Evolutionary conservation across 1,140 invertebrate species (phyloP).

Genomic region (Pygmarrhopalites habei): DNA sequence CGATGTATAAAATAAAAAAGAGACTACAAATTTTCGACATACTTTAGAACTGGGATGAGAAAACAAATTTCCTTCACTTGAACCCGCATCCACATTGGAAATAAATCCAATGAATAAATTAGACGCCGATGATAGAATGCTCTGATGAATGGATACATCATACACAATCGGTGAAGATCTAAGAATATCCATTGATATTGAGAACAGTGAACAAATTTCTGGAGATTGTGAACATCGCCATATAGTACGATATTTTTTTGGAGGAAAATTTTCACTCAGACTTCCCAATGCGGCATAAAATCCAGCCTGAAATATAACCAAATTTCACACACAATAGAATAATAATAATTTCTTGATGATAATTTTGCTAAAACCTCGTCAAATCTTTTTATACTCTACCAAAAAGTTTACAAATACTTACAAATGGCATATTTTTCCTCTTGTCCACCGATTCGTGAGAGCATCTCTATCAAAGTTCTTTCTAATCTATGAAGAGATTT

Average conservation of each 20-base stretch:
- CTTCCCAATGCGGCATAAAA: slow-evolving; percentile 22
- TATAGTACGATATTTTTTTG: slow-evolving; percentile 2
- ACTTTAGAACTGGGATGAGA: neutral
- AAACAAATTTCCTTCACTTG: slow-evolving; percentile 10
- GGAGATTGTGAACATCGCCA: slow-evolving; percentile 18
- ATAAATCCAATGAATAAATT: slow-evolving; percentile 25
- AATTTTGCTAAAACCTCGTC: too few relatives aligned
- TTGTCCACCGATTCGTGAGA: neutral
- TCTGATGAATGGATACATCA: slow-evolving; percentile 28
- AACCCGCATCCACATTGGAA: neutral
- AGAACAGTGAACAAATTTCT: slow-evolving; percentile 19
- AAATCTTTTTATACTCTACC: too few relatives aligned
- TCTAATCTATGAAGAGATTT: neutral
- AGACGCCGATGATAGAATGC: slow-evolving; percentile 19
- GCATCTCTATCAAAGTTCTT: slow-evolving; percentile 10
- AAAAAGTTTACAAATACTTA: slow-evolving; percentile 3
- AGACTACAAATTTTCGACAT: too few relatives aligned
- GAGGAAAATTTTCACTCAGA: slow-evolving; percentile 30
- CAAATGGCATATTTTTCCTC: slow-evolving; percentile 28
- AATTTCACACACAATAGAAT: neutral
- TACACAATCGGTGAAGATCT: slow-evolving; percentile 28
- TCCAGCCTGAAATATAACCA: slow-evolving; percentile 22
- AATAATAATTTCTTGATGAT: neutral
- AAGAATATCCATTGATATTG: slow-evolving; percentile 22
- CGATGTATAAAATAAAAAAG: too few relatives aligned